Evolutionary conservation across 2,797 vertebrate species (phyloP).

Genomic region (Anableps anableps): DNA sequence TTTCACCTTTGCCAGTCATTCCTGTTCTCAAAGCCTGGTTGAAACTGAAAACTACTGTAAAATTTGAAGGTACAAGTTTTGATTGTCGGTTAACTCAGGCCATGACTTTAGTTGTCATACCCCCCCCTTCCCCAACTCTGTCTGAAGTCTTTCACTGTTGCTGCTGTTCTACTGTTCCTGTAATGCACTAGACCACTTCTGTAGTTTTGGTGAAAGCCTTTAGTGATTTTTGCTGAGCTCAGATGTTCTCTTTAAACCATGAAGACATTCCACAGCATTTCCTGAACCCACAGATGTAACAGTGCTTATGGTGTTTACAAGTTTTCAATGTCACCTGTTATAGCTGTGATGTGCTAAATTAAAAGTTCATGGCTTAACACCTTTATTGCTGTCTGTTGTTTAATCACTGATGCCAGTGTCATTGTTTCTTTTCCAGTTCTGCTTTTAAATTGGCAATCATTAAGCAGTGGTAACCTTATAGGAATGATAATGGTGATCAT

Average conservation of each 20-base stretch:
- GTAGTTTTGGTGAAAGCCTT: conserved; percentile 7
- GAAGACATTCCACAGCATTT: conserved; percentile 17
- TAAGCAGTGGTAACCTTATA: background rate
- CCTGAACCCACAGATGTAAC: conserved; percentile 2
- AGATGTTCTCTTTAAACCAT: conserved; percentile 2
- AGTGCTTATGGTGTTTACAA: conserved; percentile 22
- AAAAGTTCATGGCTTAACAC: conserved; percentile 40
- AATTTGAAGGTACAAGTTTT: background rate
- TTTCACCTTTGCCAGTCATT: background rate
- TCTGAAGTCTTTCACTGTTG: conserved; percentile 24
- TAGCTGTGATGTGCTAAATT: conserved; percentile 66
- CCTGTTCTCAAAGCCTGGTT: conserved; percentile 4
- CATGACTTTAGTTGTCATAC: background rate
- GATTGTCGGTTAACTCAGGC: background rate
- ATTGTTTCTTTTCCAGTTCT: background rate
- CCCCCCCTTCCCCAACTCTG: background rate
- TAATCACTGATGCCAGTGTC: background rate
- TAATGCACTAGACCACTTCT: conserved; percentile 6
- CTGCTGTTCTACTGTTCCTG: conserved; percentile 14
- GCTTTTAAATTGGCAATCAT: background rate
- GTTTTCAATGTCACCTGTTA: conserved; percentile 34
- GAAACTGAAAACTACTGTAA: conserved; percentile 26
- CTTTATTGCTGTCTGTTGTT: background rate
- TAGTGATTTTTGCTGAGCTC: background rate
- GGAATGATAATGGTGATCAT: background rate